Evolutionary conservation across 1,140 invertebrate species (phyloP), one percentile per base, ranked within the genome.

Genomic region (Bombus huntii): DNA sequence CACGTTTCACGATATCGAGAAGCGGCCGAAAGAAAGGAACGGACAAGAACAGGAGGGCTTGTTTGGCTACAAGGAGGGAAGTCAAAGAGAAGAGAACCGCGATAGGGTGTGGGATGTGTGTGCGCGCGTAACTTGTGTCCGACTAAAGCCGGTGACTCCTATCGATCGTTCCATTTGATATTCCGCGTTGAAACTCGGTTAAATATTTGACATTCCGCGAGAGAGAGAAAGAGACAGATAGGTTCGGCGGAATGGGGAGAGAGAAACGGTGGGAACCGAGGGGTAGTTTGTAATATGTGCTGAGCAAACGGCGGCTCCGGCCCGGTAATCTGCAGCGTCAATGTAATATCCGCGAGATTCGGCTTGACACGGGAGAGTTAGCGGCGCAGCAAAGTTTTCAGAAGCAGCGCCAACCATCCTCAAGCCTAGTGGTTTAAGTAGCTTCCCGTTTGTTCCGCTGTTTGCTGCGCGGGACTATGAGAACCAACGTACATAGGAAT

Each of bases 291-390:
- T 91, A 92, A 92, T 92, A 92, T 91, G 91, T 91, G 90, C 90
- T 80, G 89, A 91, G 89, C 86, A 92, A 92, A 92, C 91, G 86
- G 75, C 86, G 90, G 83, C 72, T 65, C 59, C 83, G 75, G 83
- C 81, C 79, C 86, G 90, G 82, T 92, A 92, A 92, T 92, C 91
- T 92, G 91, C 86, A 92, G 85, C 91, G 91, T 91, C 91, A 92
- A 92, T 92, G 91, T 92, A 92, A 92, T 92, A 92, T 92, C 91
- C 91, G 88, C 90, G 90, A 87, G 89, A 91, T 90, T 91, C 85
- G 87, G 76, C 89, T 88, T 91, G 90, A 90, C 90, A 88, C 86
- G 84, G 77, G 39, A 79, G 87, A 90, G 89, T 90, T 86, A 82
- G 66, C 82, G 80, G 79, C 68, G 71, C 57, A 68, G 68, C 86